Evolutionary conservation across 2,113 vertebrate species (phyloP).

Genomic region (Calonectris borealis): DNA sequence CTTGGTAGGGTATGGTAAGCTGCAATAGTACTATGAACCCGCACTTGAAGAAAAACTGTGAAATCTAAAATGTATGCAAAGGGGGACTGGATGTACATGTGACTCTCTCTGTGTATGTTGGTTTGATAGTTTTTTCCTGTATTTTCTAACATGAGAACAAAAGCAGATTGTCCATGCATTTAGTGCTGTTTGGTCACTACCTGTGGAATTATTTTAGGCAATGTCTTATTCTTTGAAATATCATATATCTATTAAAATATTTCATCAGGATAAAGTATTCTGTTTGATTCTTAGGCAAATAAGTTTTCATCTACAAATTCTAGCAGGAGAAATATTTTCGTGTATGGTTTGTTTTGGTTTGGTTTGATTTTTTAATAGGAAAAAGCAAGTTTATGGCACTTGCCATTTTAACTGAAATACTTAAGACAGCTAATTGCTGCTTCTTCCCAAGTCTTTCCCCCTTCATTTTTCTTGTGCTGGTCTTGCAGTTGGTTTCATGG

Average conservation of each 20-base stretch:
- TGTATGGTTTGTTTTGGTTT: background rate
- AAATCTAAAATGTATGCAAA: background rate
- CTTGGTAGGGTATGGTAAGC: background rate
- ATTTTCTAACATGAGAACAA: background rate
- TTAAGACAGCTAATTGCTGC: background rate
- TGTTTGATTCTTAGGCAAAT: background rate
- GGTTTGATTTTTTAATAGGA: background rate
- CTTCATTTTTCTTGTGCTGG: background rate
- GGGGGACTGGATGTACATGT: background rate
- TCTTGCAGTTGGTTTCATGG: background rate
- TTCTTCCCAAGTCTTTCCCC: background rate
- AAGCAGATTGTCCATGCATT: background rate
- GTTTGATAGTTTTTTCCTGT: background rate
- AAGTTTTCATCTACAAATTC: background rate
- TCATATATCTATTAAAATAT: background rate
- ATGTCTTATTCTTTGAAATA: background rate
- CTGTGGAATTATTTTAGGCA: slow-evolving; percentile 55
- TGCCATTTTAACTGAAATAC: background rate
- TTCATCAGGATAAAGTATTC: background rate
- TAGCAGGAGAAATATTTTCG: background rate
- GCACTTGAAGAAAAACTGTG: slow-evolving; percentile 37
- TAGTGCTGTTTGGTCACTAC: background rate
- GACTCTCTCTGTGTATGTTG: background rate
- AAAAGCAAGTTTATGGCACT: background rate
- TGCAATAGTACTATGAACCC: background rate